phyloP scores from a whole-genome alignment of 2,888 invertebrate species.

The Colletes collaris region DNA sequence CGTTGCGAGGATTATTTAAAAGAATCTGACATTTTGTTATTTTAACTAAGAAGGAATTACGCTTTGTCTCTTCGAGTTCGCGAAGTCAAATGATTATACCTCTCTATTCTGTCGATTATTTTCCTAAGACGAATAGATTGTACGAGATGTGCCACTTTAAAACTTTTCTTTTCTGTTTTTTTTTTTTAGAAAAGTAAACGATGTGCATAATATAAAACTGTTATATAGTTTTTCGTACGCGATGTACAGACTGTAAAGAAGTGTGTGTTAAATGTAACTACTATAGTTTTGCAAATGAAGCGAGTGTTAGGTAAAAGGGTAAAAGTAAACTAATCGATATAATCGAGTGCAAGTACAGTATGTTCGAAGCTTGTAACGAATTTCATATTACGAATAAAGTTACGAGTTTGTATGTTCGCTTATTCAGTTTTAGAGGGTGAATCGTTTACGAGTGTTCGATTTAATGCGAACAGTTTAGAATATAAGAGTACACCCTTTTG shows the following conservation, averaged over 20 bases:
- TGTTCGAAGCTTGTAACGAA: slow-evolving; percentile 27
- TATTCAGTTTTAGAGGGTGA: slow-evolving; percentile 38
- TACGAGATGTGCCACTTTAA: slow-evolving; percentile 50
- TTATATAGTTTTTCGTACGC: slow-evolving; percentile 35
- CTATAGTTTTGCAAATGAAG: slow-evolving; percentile 21
- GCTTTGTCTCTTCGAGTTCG: slow-evolving; percentile 45
- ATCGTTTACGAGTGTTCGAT: slow-evolving; percentile 52
- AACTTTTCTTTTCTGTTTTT: background rate
- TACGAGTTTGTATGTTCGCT: slow-evolving; percentile 41
- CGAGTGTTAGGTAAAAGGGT: slow-evolving; percentile 15
- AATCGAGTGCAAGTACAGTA: slow-evolving; percentile 22
- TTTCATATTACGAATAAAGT: slow-evolving; percentile 12
- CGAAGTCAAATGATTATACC: slow-evolving; percentile 36
- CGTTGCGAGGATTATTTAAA: slow-evolving; percentile 24
- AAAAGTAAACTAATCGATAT: slow-evolving; percentile 13
- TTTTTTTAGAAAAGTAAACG: slow-evolving; percentile 36
- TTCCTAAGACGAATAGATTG: slow-evolving; percentile 16
- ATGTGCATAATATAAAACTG: slow-evolving; percentile 60
- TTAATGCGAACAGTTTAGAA: slow-evolving; percentile 42
- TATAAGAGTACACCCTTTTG: slow-evolving; percentile 72
- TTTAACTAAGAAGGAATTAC: slow-evolving; percentile 27
- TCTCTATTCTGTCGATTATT: slow-evolving; percentile 49
- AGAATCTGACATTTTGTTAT: slow-evolving; percentile 9
- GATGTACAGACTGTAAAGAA: slow-evolving; percentile 31
- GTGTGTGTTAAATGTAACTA: slow-evolving; percentile 39